Evolutionary conservation across 2,888 invertebrate genomes (phyloP).

Genomic region (Xestia sexstrigata): DNA sequence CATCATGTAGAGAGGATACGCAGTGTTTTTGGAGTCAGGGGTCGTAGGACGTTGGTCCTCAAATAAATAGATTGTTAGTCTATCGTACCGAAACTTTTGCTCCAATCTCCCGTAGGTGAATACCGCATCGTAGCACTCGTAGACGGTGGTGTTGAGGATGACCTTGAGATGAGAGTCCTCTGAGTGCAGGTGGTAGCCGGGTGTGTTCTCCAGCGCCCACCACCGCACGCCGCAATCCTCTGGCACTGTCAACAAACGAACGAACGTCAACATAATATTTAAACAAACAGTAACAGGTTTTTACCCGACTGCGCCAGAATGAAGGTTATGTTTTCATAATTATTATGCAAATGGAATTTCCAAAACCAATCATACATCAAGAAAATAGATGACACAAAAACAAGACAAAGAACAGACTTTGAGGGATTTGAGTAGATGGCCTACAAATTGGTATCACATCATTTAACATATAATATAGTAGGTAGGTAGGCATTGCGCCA

Average conservation of each 20-base stretch:
- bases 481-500: neutral
- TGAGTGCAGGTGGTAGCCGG: slow-evolving; percentile 94
- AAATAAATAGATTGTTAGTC: neutral
- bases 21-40: neutral
- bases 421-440: neutral
- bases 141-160: slow-evolving; percentile 91
- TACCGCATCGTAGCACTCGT: slow-evolving; percentile 91
- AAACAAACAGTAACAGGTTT: neutral
- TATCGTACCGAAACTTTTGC: slow-evolving; percentile 75
- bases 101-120: slow-evolving; percentile 73
- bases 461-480: neutral
- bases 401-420: neutral
- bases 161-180: slow-evolving; percentile 91
- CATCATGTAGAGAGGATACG: neutral
- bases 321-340: no score
- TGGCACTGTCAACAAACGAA: slow-evolving; percentile 71
- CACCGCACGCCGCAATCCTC: slow-evolving; percentile 90
- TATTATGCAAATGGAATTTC: neutral
- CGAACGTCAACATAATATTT: slow-evolving; percentile 5
- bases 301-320: neutral
- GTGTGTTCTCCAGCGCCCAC: slow-evolving; percentile 95
- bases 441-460: neutral
- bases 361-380: neutral
- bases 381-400: neutral
- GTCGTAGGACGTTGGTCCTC: neutral